Conservation (phyloP, 2,797 vertebrate genomes). For the Sciaenops ocellatus region DNA sequence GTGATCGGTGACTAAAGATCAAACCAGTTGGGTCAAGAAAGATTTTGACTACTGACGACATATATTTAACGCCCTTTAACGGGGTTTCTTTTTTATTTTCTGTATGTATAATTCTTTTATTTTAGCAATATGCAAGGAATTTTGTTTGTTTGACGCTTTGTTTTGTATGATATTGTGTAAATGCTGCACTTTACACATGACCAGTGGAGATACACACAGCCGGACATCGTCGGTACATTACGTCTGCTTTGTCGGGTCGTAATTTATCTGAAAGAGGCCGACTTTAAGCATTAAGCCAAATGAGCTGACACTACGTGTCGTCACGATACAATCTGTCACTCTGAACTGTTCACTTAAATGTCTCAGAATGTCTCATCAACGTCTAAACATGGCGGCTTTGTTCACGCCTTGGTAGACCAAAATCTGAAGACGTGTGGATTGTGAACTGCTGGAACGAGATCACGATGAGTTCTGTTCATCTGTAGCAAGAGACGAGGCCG, state of each 20-base stretch:
- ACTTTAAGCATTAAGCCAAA: conserved; percentile 68
- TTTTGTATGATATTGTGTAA: conserved; percentile 69
- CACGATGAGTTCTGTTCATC: conserved; percentile 56
- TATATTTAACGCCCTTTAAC: conserved; percentile 57
- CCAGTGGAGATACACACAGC: conserved; percentile 55
- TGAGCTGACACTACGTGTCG: conserved; percentile 46
- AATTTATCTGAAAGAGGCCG: conserved; percentile 42
- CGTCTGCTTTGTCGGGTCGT: conserved; percentile 36
- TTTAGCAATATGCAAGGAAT: conserved; percentile 64
- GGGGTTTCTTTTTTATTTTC: conserved; percentile 54
- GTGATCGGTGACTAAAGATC: conserved; percentile 39
- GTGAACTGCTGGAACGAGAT: conserved; percentile 50
- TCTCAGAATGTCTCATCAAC: conserved; percentile 47
- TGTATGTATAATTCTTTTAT: conserved; percentile 59
- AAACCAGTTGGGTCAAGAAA: conserved; percentile 50
- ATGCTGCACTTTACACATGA: conserved; percentile 82
- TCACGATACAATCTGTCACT: conserved; percentile 32
- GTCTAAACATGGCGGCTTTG: conserved; percentile 23
- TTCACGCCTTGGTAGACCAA: conserved; percentile 51
- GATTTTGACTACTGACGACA: conserved; percentile 64
- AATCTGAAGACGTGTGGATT: conserved; percentile 43
- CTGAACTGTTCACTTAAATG: conserved; percentile 42
- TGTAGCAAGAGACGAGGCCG: conserved; percentile 72
- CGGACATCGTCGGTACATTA: conserved; percentile 3
- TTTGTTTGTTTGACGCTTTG: conserved; percentile 54